Evolutionary conservation across 1,140 invertebrate genomes (phyloP), one percentile per base, ranked within the genome.

Genomic region (Drosophila dunni): DNA sequence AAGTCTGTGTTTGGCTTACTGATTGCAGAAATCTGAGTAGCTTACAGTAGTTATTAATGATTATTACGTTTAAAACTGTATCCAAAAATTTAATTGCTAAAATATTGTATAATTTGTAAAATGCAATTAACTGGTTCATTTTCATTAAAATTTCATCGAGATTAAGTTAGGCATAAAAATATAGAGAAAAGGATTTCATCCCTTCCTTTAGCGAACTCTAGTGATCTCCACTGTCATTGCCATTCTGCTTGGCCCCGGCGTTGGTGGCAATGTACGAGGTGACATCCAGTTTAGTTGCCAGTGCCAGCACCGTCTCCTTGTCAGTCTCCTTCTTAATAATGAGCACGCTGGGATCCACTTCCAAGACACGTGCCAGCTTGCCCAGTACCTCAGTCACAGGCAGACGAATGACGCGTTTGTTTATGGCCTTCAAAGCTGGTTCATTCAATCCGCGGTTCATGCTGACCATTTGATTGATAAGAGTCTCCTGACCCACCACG

Each of bases 311-410:
- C 10, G 66, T 78, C 9, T 78, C 66, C 50, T 72, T 84, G 36
- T 53, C 46, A 2, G 50, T 17, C 3, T 24, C 61, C 38, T 60
- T 67, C 24, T 62, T 60, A 11, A 90, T 40, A 13, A 98, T 94
- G 4, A 98, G 88, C 0, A 96, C 96, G 91, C 95, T 97, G 50
- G 96, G 93, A 75, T 97, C 95, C 38, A 95, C 95, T 90, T 98
- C 96, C 15, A 98, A 93, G 78, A 97, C 94, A 40, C 95, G 93
- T 0, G 96, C 97, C 45, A 98, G 92, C 75, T 95, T 94, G 7
- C 96, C 96, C 0, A 98, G 89, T 20, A 94, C 94, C 1, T 95
- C 94, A 65, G 94, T 93, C 45, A 95, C 92, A 17, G 94, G 93
- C 29, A 97, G 93, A 92, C 96, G 96, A 44, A 95, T 95, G 86